Percentiles rank a stretch among this genome's conserved stretches.
These are phyloP conservation scores for Mandrillus leucophaeus DNA, from an alignment of 2,113 vertebrate genomes.

Conservation along the genomic window DNA sequence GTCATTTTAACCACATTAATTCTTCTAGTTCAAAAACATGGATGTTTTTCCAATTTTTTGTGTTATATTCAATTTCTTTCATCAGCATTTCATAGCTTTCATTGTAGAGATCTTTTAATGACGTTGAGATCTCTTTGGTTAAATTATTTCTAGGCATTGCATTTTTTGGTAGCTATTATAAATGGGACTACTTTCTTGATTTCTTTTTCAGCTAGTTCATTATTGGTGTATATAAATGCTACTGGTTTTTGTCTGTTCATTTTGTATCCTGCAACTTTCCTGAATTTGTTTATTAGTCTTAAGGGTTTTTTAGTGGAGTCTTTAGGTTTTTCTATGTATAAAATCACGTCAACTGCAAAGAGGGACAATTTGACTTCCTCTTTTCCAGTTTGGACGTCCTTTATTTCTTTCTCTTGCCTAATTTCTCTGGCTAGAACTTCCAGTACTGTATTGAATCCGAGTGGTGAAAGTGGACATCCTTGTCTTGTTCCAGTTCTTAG, in stretches of 20 bases:
- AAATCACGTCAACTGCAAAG: not conserved
- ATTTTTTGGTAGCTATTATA: not conserved
- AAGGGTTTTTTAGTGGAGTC: not conserved
- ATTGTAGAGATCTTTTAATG: not conserved
- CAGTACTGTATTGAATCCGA: not conserved
- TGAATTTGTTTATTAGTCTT: not conserved
- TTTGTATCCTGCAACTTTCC: not conserved
- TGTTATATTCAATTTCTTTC: not conserved
- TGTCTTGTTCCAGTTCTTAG: not conserved
- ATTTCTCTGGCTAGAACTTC: not conserved
- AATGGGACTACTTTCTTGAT: not conserved
- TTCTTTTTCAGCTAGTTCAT: not conserved
- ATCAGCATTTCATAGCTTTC: not conserved
- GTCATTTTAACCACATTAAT: not conserved
- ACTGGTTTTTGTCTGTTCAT: not conserved
- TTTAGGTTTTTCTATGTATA: not conserved
- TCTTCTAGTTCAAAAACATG: not conserved
- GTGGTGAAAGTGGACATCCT: not conserved
- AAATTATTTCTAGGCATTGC: not conserved
- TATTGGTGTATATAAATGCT: not conserved
- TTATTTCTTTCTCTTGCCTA: not conserved
- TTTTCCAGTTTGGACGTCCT: not conserved
- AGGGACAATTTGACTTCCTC: not conserved
- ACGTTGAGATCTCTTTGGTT: not conserved
- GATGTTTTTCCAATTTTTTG: not conserved